Conservation (phyloP, 30 jellyfish, hydroid and myxozoan genomes). For the Aurelia aurita region DNA sequence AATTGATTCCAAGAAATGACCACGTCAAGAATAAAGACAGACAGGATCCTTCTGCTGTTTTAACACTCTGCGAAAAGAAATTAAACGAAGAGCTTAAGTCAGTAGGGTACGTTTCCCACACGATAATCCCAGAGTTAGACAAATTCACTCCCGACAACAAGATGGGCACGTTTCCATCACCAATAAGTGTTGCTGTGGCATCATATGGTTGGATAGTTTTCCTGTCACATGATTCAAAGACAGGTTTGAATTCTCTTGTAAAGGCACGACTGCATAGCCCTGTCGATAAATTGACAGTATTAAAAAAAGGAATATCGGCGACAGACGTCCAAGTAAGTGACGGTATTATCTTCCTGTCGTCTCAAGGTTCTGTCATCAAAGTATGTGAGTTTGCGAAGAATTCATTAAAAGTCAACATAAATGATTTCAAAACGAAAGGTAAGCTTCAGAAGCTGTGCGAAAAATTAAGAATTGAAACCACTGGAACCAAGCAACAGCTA, state of each 20-base stretch:
- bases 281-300: neutral
- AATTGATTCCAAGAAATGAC: constrained; percentile 42
- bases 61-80: neutral
- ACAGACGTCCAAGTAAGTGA: constrained; percentile 3
- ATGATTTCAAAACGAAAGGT: neutral
- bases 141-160: constrained; percentile 23
- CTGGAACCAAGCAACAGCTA: constrained; percentile 19
- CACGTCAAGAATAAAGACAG: constrained; percentile 49
- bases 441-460: constrained; percentile 5
- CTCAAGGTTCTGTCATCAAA: neutral
- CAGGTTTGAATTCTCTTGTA: neutral
- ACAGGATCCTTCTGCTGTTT: constrained; percentile 65
- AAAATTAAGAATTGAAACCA: neutral
- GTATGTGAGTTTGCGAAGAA: neutral
- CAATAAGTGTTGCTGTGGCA: constrained; percentile 32
- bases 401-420: neutral
- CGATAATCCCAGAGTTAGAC: constrained; percentile 39
- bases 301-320: neutral
- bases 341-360: constrained; percentile 1
- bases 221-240: constrained; percentile 1
- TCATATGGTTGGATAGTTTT: constrained; percentile 34
- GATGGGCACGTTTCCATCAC: constrained; percentile 22
- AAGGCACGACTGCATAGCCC: constrained; percentile 39
- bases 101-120: constrained; percentile 18
- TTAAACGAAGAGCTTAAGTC: neutral